phyloP scores from a whole-genome alignment of 2,888 invertebrate species.

The Cynaeus angustus region DNA sequence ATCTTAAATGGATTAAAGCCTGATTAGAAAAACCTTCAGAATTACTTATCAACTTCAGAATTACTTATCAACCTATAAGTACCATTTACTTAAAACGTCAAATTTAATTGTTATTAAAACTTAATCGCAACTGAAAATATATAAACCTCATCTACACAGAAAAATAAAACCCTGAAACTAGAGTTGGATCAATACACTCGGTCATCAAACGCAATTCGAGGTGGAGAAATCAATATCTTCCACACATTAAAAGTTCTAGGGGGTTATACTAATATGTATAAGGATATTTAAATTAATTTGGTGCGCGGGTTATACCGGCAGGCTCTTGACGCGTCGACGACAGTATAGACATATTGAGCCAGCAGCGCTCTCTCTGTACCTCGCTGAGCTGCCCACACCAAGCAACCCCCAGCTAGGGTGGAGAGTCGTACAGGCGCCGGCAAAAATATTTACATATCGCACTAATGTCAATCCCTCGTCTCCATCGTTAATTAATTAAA shows the following conservation, averaged over 20 bases:
- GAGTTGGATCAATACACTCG: conserved; percentile 15
- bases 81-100: no score
- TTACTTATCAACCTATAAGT: no score
- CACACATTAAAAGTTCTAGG: conserved; percentile 37
- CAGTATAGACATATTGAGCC: conserved; percentile 70
- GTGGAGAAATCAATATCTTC: conserved; percentile 36
- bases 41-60: no score
- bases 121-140: not conserved
- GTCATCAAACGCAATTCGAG: conserved; percentile 11
- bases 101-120: no score
- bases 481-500: conserved; percentile 51
- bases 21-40: no score
- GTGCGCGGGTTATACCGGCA: conserved; percentile 39
- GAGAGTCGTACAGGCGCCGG: conserved; percentile 73
- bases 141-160: not conserved
- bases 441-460: conserved; percentile 73
- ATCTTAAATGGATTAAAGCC: no score
- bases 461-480: conserved; percentile 68
- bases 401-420: conserved; percentile 66
- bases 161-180: not conserved
- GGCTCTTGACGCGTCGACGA: conserved; percentile 66
- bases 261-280: conserved; percentile 35
- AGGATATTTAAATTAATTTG: conserved; percentile 50
- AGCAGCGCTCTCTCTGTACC: conserved; percentile 65
- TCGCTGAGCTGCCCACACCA: conserved; percentile 65